phyloP scores from a whole-genome alignment of 2,797 vertebrate genomes.

The Spatula clypeata region DNA sequence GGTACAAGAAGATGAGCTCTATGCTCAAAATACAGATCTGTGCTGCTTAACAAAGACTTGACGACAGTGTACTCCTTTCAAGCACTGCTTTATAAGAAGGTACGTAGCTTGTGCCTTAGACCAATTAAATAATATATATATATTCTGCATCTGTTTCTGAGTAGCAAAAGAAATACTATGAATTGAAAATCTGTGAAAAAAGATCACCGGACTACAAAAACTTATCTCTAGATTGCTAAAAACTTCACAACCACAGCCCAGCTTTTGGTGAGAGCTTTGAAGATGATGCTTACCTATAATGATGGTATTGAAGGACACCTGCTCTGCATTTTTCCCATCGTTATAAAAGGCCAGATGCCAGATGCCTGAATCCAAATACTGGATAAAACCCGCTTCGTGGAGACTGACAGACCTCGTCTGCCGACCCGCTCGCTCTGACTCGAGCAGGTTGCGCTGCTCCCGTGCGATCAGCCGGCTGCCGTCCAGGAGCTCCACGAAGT shows the following conservation, averaged over 20 bases:
- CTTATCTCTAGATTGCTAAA: not conserved
- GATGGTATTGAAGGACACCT: conserved; percentile 96
- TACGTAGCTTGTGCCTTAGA: not conserved
- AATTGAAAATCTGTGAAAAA: not conserved
- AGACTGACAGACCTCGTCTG: conserved; percentile 90
- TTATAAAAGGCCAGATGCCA: conserved; percentile 99
- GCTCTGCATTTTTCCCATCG: conserved; percentile 92
- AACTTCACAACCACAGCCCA: not conserved
- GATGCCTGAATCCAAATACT: conserved; percentile 95
- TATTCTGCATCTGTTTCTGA: not conserved
- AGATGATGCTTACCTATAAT: conserved; percentile 90
- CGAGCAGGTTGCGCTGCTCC: conserved; percentile 89
- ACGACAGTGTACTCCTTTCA: not conserved
- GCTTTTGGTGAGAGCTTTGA: not conserved
- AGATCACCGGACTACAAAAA: not conserved
- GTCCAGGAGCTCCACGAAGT: conserved; percentile 97
- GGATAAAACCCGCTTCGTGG: conserved; percentile 97
- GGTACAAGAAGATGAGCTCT: not conserved
- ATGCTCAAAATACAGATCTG: not conserved
- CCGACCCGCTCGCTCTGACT: conserved; percentile 85
- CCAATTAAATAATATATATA: not conserved
- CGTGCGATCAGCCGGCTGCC: conserved; percentile 95
- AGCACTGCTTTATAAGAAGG: not conserved
- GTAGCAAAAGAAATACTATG: not conserved
- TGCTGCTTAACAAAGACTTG: not conserved